Percentiles rank a stretch among this genome's conserved stretches.
These are phyloP conservation scores for Andrena flavipes DNA, from an alignment of 2,888 invertebrate genomes.

Conservation along the genomic window DNA sequence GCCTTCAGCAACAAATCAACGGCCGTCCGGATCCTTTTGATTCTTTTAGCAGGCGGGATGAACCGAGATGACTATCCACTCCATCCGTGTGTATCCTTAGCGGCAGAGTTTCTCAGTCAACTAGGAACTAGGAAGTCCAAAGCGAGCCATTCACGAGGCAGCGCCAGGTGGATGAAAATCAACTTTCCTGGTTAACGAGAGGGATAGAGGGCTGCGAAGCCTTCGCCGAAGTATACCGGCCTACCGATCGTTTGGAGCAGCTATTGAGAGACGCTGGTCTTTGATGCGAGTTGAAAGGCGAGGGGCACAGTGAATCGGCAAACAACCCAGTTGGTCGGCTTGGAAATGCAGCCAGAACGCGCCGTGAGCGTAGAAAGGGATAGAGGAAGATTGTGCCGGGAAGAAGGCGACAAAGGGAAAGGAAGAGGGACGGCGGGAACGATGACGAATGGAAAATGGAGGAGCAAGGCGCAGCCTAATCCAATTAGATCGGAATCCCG, in stretches of 20 bases:
- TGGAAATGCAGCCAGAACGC: slow-evolving; percentile 6
- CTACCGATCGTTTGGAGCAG: not conserved
- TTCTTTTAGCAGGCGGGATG: slow-evolving; percentile 40
- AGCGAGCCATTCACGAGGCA: not conserved
- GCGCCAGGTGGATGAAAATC: slow-evolving; percentile 9
- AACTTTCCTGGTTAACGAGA: not conserved
- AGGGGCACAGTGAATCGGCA: slow-evolving; percentile 40
- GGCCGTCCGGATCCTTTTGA: slow-evolving; percentile 51
- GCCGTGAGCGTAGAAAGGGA: not conserved
- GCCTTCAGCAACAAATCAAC: slow-evolving; percentile 61
- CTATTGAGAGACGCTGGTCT: slow-evolving; percentile 37
- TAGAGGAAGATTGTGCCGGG: too few relatives aligned
- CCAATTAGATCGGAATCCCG: slow-evolving; percentile 80
- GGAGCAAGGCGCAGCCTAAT: slow-evolving; percentile 70
- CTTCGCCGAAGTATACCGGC: not conserved
- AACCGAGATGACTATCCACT: slow-evolving; percentile 42
- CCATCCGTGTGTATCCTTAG: not conserved
- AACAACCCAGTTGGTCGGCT: slow-evolving; percentile 14
- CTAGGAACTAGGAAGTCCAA: slow-evolving; percentile 10
- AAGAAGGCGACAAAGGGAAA: not conserved
- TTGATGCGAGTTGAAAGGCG: slow-evolving; percentile 19
- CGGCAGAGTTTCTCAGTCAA: slow-evolving; percentile 35
- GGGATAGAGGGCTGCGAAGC: not conserved
- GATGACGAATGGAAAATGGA: slow-evolving; percentile 72
- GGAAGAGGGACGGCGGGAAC: slow-evolving; percentile 41